A percentile compares a stretch with the other conserved stretches of the same genome.
Evolutionary conservation across 2,888 invertebrate species (phyloP).

Genomic region (Macrophya alboannulata): DNA sequence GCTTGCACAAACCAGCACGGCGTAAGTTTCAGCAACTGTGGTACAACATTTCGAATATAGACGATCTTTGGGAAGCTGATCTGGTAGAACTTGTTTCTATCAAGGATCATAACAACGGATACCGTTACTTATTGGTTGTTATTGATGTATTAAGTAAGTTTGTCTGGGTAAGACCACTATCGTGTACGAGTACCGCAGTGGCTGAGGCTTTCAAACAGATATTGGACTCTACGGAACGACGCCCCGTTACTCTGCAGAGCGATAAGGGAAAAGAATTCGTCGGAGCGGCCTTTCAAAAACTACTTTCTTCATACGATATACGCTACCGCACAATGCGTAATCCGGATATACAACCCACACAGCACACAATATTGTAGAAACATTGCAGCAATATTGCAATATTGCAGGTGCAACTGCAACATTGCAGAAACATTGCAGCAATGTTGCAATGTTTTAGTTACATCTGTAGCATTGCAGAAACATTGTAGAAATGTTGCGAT

Average conservation of each 20-base stretch:
- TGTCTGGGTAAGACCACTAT: constrained; percentile 64
- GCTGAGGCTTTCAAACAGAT: constrained; percentile 63
- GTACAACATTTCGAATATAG: constrained; percentile 61
- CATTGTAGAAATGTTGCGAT: too few species aligned
- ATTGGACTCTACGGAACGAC: constrained; percentile 36
- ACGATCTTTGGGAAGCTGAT: constrained; percentile 52
- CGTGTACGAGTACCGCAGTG: constrained; percentile 57
- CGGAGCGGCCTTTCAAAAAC: constrained; percentile 56
- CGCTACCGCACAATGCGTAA: constrained; percentile 66
- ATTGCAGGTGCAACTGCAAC: too few species aligned
- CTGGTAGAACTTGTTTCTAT: constrained; percentile 50
- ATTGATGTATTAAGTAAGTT: constrained; percentile 65
- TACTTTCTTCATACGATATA: constrained; percentile 61
- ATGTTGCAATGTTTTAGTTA: too few species aligned
- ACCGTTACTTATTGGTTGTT: constrained; percentile 60
- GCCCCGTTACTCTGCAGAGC: constrained; percentile 62
- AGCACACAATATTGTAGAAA: too few species aligned
- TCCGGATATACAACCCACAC: too few species aligned
- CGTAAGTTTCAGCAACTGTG: constrained; percentile 57
- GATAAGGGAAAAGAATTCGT: constrained; percentile 68
- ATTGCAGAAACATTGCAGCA: too few species aligned
- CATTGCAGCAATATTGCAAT: too few species aligned
- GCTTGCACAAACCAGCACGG: constrained; percentile 56
- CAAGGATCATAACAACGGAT: constrained; percentile 59
- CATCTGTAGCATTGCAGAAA: too few species aligned